These are phyloP conservation scores for Drosophila athabasca DNA, from an alignment of 1,140 invertebrate species.

Conservation along the genomic window DNA sequence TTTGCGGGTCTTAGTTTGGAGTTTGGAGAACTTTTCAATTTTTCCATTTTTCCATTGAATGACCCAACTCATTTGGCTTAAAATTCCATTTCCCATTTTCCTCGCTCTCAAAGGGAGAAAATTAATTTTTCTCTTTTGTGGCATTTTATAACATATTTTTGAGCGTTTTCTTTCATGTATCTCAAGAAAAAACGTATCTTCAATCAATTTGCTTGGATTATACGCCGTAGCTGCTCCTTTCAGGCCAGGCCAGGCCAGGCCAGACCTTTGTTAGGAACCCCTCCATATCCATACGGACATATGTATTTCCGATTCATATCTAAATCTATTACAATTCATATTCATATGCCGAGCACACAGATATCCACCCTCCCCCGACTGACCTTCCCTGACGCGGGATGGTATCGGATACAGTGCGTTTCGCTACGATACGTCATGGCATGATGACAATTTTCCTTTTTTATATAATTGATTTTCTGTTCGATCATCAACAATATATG, in stretches of 20 bases:
- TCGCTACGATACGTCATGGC: conserved; percentile 6
- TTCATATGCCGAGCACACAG: conserved; percentile 65
- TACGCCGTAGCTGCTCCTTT: conserved; percentile 63
- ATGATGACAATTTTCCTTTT: too few relatives aligned
- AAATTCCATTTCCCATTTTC: conserved; percentile 19
- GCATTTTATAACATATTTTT: conserved; percentile 48
- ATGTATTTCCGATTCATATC: conserved; percentile 67
- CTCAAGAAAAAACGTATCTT: conserved; percentile 36
- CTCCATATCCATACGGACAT: conserved; percentile 16
- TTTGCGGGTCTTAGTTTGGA: conserved; percentile 3
- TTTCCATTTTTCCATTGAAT: conserved; percentile 2
- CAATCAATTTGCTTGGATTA: conserved; percentile 69
- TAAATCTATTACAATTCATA: conserved; percentile 79
- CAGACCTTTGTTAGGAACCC: conserved; percentile 28
- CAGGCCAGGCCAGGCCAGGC: conserved; percentile 19
- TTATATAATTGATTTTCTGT: too few relatives aligned
- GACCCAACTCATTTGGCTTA: conserved; percentile 59
- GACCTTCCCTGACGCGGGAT: neutral
- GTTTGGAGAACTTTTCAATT: neutral
- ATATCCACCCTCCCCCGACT: conserved; percentile 9
- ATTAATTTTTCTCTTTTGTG: conserved; percentile 56
- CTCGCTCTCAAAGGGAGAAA: conserved; percentile 46
- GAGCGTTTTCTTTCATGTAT: conserved; percentile 35
- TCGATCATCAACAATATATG: too few relatives aligned
- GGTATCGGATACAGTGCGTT: conserved; percentile 14